phyloP scores from a whole-genome alignment of 2,797 vertebrate species.

The Lepus townsendii region DNA sequence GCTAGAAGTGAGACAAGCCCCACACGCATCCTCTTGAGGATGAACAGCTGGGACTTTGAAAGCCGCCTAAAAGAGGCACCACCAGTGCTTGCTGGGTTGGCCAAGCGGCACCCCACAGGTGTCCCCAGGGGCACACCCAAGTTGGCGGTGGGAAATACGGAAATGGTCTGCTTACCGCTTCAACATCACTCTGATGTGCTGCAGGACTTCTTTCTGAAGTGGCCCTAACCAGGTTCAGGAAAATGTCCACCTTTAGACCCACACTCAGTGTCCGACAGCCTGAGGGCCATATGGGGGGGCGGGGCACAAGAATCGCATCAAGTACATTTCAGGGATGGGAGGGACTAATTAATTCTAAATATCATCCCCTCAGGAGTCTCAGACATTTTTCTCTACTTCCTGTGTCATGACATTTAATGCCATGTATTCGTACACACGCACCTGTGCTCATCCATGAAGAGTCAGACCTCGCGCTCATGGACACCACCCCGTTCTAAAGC shows the following conservation, averaged over 20 bases:
- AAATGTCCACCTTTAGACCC: background rate
- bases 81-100: background rate
- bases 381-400: slow-evolving; percentile 10
- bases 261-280: background rate
- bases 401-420: background rate
- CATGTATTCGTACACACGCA: background rate
- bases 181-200: too few species aligned
- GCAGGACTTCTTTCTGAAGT: background rate
- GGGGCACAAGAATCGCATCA: background rate
- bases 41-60: slow-evolving; percentile 84
- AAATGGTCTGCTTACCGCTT: background rate
- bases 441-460: background rate
- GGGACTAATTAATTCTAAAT: background rate
- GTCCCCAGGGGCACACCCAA: background rate
- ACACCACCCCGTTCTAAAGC: background rate
- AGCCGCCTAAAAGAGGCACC: slow-evolving; percentile 51
- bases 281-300: too few species aligned
- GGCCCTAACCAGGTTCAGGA: background rate
- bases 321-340: background rate
- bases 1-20: slow-evolving; percentile 87
- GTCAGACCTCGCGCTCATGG: background rate
- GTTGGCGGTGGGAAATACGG: background rate
- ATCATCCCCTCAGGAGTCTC: background rate
- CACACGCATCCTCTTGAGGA: slow-evolving; percentile 82
- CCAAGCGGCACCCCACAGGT: background rate